A percentile compares a stretch with the other conserved stretches of the same genome.
Evolutionary conservation across 2,113 vertebrate species (phyloP).

Genomic region (Vicugna pacos): DNA sequence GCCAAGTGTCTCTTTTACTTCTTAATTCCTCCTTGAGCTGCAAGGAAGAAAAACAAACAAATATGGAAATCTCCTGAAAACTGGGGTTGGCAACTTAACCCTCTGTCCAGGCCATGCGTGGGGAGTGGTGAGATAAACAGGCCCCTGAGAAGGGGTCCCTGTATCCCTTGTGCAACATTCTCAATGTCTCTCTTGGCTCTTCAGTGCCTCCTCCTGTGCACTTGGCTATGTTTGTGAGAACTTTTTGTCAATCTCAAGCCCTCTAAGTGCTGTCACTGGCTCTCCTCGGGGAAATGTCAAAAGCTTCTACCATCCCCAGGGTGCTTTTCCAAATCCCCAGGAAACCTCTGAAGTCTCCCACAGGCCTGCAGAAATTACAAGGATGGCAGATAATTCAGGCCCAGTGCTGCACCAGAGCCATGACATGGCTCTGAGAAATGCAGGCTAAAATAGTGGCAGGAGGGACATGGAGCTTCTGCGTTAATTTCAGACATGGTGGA

Average conservation of each 20-base stretch:
- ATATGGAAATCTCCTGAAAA: conserved; percentile 34
- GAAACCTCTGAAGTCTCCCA: background rate
- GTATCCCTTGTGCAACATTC: background rate
- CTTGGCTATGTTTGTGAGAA: background rate
- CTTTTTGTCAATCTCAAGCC: background rate
- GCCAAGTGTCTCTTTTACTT: conserved; percentile 46
- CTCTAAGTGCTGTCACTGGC: background rate
- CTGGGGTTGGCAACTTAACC: background rate
- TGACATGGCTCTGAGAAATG: too few species aligned
- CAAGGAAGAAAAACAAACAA: conserved; percentile 28
- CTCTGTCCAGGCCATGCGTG: background rate
- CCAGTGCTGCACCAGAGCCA: background rate
- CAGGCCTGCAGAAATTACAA: background rate
- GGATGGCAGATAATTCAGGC: background rate
- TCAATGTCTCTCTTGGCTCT: background rate
- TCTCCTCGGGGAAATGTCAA: background rate
- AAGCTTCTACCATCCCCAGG: rapidly evolving
- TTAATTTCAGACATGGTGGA: background rate
- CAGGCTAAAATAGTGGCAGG: background rate
- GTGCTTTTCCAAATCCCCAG: background rate
- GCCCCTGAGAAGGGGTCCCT: background rate
- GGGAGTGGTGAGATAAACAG: background rate
- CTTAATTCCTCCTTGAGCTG: conserved; percentile 62
- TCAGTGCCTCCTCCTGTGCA: background rate
- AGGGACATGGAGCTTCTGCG: background rate